phyloP scores from a whole-genome alignment of 2,113 vertebrate species.

The Mormyrus lacerda region DNA sequence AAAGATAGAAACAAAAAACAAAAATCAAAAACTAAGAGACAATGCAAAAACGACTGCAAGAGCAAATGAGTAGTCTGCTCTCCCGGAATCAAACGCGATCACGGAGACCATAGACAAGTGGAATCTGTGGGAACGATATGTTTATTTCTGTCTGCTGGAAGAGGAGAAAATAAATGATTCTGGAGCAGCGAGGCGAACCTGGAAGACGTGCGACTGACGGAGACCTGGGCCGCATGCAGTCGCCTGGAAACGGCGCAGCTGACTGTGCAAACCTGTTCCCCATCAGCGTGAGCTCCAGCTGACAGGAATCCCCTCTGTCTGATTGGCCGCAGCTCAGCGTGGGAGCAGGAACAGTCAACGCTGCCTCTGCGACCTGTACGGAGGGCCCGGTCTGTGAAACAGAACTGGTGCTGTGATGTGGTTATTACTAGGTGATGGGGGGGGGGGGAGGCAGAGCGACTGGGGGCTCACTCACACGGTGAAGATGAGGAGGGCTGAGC shows the following conservation, averaged over 20 bases:
- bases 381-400: background rate
- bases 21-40: background rate
- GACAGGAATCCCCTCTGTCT: background rate
- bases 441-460: background rate
- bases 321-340: background rate
- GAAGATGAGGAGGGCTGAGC: background rate
- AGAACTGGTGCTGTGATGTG: background rate
- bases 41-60: background rate
- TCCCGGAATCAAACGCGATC: background rate
- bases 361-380: background rate
- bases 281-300: background rate
- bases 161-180: background rate
- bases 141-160: background rate
- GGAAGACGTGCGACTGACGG: background rate
- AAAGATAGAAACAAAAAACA: background rate
- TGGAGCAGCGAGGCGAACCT: background rate
- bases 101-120: background rate
- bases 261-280: background rate
- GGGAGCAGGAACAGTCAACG: background rate
- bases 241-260: background rate
- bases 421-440: background rate
- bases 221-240: background rate
- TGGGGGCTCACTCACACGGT: background rate
- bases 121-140: background rate
- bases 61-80: background rate